A percentile compares a stretch with the other conserved stretches of the same genome.
Evolutionary conservation across 2,888 invertebrate species (phyloP).

Genomic region (Drosophila paranaensis): DNA sequence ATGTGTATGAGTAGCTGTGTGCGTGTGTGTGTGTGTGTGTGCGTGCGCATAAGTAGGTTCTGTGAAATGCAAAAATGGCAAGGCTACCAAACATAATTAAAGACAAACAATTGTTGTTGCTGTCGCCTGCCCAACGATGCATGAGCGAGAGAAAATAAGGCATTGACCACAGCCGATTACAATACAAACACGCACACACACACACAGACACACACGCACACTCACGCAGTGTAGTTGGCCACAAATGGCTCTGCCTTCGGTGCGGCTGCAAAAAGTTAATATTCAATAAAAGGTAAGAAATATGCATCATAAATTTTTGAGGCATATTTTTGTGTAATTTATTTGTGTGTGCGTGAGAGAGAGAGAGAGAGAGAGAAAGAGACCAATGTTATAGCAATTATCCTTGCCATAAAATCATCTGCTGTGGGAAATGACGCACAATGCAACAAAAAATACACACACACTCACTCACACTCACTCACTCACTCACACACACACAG

Average conservation of each 20-base stretch:
- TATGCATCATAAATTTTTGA: slow-evolving; percentile 39
- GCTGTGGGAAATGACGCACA: not conserved
- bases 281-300: slow-evolving; percentile 42
- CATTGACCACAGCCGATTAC: slow-evolving; percentile 45
- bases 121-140: slow-evolving; percentile 43
- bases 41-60: slow-evolving; percentile 64
- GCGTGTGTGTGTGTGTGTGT: slow-evolving; percentile 9
- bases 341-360: slow-evolving; percentile 34
- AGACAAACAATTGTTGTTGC: slow-evolving; percentile 74
- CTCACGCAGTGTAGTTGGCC: slow-evolving; percentile 18
- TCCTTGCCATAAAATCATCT: slow-evolving; percentile 36
- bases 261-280: slow-evolving; percentile 39
- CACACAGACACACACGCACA: slow-evolving; percentile 1
- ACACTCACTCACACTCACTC: slow-evolving; percentile 8
- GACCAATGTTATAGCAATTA: slow-evolving; percentile 58
- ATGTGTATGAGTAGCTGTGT: not conserved
- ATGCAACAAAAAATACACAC: slow-evolving; percentile 12
- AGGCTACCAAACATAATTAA: slow-evolving; percentile 78
- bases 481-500: slow-evolving; percentile 3
- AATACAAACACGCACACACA: slow-evolving; percentile 19
- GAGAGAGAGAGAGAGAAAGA: not conserved
- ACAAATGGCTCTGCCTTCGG: slow-evolving; percentile 4
- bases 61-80: slow-evolving; percentile 62
- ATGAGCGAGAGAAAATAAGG: slow-evolving; percentile 68
- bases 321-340: slow-evolving; percentile 72